Base-by-base conservation (phyloP, 2,113 vertebrate species). In the Ardeotis arabs region DNA sequence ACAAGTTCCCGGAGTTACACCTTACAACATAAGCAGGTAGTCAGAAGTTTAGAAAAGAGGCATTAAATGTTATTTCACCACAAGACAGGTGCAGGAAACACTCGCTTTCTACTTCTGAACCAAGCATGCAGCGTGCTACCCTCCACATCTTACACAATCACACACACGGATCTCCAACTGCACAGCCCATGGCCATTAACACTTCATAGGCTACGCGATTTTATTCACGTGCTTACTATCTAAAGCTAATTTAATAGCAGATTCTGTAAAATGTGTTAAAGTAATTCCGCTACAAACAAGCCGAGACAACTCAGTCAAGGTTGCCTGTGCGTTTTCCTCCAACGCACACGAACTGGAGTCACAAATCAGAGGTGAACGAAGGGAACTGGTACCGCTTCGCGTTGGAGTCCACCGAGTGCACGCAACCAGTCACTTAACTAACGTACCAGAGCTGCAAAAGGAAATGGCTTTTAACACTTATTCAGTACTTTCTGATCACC, bases 341-440 rank as follows among this genome's bases (percentile, higher is more conserved):
- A 53, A 24, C 0, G 3, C 39, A 60, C 2, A 24, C 1, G 0
- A n/a, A 41, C n/a, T 1, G 39, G 22, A 35, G 28, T 39, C 37
- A 15, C 18, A 58, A 83, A 66, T 39, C 58, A 47, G 22, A 79
- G 39, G 22, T 4, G 33, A 66, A 24, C 8, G 23, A 47, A 73
- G 52, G 44, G n/a, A 88, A 47, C 37, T 5, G n/a, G n/a, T 25
- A 12, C 37, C 22, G 50, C 84, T 52, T 25, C 14, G 33, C 33
- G 3, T 5, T 16, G 4, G 14, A 4, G 12, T 9, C 2, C 0
- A 4, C 5, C 1, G 12, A 14, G 9, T 4, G 5, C 47, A 22
- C 6, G 21, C 39, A 7, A n/a, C 17, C 47, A 33, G 14, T 3
- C 50, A 27, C 44, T 70, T 45, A 20, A 37, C 0, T 45, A 20